phyloP scores from a whole-genome alignment of 2,113 vertebrate genomes.

The Murina feae region DNA sequence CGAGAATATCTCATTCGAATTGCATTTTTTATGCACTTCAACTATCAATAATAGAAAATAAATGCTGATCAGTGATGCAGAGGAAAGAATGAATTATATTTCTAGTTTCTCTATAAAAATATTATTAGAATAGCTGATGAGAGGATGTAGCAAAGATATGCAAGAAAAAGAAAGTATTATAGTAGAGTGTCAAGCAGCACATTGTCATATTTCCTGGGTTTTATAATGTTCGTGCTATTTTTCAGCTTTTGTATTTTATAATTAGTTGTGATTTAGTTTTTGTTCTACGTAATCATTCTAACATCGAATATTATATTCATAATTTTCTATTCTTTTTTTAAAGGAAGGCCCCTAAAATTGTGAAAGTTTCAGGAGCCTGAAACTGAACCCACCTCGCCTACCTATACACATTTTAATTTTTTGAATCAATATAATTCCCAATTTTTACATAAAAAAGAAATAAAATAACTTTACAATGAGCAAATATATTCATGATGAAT shows the following conservation, averaged over 20 bases:
- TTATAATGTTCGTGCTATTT: not conserved
- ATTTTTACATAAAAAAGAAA: not conserved
- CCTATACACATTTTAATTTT: not conserved
- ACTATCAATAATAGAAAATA: slow-evolving; percentile 27
- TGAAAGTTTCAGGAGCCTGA: not conserved
- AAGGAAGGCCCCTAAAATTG: not conserved
- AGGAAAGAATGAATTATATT: not conserved
- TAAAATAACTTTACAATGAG: not conserved
- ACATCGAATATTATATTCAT: not conserved
- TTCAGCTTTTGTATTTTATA: not conserved
- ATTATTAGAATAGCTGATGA: not conserved
- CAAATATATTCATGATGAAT: not conserved
- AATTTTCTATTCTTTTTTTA: not conserved
- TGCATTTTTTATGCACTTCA: not conserved
- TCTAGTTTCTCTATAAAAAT: slow-evolving; percentile 1
- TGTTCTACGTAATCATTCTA: not conserved
- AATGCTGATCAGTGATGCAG: not conserved
- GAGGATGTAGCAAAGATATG: not conserved
- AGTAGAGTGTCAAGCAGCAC: not conserved
- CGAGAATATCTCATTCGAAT: not conserved
- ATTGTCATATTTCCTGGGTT: not conserved
- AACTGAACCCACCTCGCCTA: not conserved
- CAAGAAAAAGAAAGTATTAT: not conserved
- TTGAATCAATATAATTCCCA: not conserved
- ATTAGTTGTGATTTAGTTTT: not conserved